Conservation (phyloP, 2,113 vertebrate species). For the Taurulus bubalis region DNA sequence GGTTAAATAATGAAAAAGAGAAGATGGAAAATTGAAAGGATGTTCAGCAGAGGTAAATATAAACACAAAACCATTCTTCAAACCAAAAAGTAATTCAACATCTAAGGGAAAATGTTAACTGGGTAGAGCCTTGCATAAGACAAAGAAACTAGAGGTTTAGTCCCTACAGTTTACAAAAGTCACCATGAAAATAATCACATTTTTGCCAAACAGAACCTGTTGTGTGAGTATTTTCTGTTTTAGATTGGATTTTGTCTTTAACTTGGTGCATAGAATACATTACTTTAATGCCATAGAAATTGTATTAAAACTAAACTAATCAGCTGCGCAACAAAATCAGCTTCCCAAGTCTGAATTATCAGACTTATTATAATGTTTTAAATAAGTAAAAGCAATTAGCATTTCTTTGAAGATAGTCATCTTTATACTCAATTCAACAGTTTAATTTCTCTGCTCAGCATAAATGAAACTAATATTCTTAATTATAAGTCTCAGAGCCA, state of each 20-base stretch:
- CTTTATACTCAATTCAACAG: conserved; percentile 40
- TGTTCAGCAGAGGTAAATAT: conserved; percentile 23
- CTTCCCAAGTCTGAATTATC: conserved; percentile 72
- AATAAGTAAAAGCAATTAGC: conserved; percentile 72
- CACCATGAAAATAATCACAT: conserved; percentile 17
- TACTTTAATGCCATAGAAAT: conserved; percentile 3
- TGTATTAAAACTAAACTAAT: conserved; percentile 34
- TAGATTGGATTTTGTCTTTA: background rate
- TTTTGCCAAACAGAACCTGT: conserved; percentile 25
- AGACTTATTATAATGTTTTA: conserved; percentile 63
- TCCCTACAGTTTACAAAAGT: conserved; percentile 29
- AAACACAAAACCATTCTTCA: conserved; percentile 16
- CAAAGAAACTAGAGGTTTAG: background rate
- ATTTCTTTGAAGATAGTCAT: conserved; percentile 70
- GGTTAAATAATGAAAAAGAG: conserved; percentile 16
- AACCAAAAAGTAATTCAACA: conserved; percentile 1
- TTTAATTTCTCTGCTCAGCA: conserved; percentile 62
- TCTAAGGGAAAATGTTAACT: conserved; percentile 31
- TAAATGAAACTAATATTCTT: conserved; percentile 48
- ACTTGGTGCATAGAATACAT: background rate
- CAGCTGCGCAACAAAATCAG: conserved; percentile 51
- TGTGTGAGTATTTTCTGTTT: background rate
- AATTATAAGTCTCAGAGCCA: conserved; percentile 24
- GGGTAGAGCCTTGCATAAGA: conserved; percentile 7
- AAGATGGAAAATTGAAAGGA: conserved; percentile 14